A percentile compares a stretch with the other conserved stretches of the same genome.
phyloP scores from a whole-genome alignment of 1,140 invertebrate species.

The Drosophila ogumai region DNA sequence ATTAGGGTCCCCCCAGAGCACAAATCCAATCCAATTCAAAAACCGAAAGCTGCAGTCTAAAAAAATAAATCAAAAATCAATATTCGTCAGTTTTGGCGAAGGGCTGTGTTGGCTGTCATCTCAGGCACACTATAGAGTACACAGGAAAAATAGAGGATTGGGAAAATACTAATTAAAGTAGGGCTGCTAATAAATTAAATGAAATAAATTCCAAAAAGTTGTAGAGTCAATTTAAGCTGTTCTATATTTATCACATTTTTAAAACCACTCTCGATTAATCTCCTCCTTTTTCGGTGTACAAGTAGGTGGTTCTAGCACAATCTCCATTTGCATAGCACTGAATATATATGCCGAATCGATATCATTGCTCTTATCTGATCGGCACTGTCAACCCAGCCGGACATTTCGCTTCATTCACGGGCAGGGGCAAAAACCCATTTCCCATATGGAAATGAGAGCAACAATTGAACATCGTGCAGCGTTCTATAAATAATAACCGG shows the following conservation, averaged over 20 bases:
- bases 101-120: conserved; percentile 23
- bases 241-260: accelerated
- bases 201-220: not conserved
- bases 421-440: conserved; percentile 36
- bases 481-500: conserved; percentile 53
- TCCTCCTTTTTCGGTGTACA: not conserved
- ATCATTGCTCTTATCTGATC: conserved; percentile 37
- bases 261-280: not conserved
- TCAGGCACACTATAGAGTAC: not conserved
- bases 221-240: accelerated
- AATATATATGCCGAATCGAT: conserved; percentile 34
- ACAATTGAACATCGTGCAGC: conserved; percentile 40
- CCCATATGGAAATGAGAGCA: conserved; percentile 48
- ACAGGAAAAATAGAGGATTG: not conserved
- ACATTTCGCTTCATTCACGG: conserved; percentile 40
- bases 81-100: conserved; percentile 38
- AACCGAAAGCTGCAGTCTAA: conserved; percentile 21
- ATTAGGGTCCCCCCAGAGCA: not conserved
- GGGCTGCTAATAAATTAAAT: too few relatives aligned
- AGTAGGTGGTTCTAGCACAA: conserved; percentile 23
- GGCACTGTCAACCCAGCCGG: conserved; percentile 38
- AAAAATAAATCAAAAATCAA: conserved; percentile 81
- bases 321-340: conserved; percentile 30
- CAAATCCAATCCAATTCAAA: conserved; percentile 32
- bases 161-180: not conserved